Conservation (phyloP, 2,888 invertebrate species). For the Agrypnus murinus region DNA sequence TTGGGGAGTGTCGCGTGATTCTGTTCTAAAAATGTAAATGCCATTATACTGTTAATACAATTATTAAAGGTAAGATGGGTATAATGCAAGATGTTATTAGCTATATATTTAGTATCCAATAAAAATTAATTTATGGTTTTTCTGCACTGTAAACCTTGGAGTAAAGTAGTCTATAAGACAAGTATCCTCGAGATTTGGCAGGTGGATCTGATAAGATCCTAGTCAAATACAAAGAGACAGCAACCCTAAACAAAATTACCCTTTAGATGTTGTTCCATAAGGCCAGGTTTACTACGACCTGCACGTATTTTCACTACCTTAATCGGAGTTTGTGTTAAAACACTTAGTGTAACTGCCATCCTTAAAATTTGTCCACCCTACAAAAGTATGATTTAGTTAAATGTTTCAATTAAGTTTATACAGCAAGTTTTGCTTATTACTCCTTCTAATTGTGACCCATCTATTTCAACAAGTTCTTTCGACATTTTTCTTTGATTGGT, state of each 20-base stretch:
- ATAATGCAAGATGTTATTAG: too few relatives aligned
- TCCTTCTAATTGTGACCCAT: constrained; percentile 88
- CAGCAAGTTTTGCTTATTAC: too few relatives aligned
- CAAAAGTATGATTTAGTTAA: constrained; percentile 54
- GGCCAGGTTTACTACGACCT: constrained; percentile 86
- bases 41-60: too few relatives aligned
- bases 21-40: too few relatives aligned
- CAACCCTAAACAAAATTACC: constrained; percentile 77
- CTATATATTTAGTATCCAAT: too few relatives aligned
- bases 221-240: constrained; percentile 31
- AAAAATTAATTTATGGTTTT: too few relatives aligned
- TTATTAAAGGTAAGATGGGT: too few relatives aligned
- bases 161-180: too few relatives aligned
- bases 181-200: too few relatives aligned
- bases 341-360: constrained; percentile 86
- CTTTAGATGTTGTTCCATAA: constrained; percentile 87
- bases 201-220: constrained; percentile 17
- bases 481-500: constrained; percentile 54
- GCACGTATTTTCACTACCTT: constrained; percentile 87
- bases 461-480: constrained; percentile 75
- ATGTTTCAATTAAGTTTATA: neutral
- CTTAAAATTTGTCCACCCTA: constrained; percentile 95
- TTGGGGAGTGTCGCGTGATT: too few relatives aligned
- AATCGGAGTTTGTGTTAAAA: constrained; percentile 82
- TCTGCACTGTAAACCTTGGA: too few relatives aligned